These are phyloP conservation scores for Stenopsyche tienmushanensis DNA, from an alignment of 1,140 invertebrate species.

Conservation along the genomic window DNA sequence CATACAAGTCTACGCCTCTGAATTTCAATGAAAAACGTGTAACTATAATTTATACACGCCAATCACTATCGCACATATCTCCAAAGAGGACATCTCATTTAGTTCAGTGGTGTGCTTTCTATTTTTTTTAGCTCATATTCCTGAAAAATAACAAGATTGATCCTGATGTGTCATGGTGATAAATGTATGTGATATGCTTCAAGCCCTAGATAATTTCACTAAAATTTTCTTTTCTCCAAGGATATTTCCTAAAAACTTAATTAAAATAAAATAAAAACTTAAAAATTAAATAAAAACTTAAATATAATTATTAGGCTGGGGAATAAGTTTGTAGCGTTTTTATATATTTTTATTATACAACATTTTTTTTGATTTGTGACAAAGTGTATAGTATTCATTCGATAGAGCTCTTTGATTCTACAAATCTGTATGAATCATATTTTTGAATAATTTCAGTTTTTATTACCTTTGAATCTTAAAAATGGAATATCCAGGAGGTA, in stretches of 20 bases:
- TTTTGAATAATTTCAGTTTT: no score
- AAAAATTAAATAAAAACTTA: no score
- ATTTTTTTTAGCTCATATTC: not conserved
- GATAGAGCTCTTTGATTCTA: no score
- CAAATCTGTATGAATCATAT: no score
- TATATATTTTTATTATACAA: not conserved
- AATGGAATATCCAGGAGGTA: no score
- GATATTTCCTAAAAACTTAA: not conserved
- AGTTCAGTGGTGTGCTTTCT: not conserved
- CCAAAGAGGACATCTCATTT: slow-evolving; percentile 15
- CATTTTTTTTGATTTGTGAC: no score
- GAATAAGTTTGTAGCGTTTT: not conserved
- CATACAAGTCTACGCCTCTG: no score
- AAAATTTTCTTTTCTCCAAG: not conserved
- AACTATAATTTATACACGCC: slow-evolving; percentile 12
- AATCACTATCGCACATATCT: slow-evolving; percentile 17
- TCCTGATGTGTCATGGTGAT: not conserved
- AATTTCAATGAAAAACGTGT: not conserved
- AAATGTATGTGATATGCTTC: not conserved
- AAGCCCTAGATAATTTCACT: slow-evolving; percentile 4
- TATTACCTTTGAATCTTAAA: no score
- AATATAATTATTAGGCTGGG: no score
- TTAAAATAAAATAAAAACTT: not conserved
- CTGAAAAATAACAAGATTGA: not conserved
- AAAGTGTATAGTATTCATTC: no score